These are phyloP conservation scores for Oryzias dopingdopingensis DNA, from an alignment of 2,797 vertebrate species.

Conservation along the genomic window DNA sequence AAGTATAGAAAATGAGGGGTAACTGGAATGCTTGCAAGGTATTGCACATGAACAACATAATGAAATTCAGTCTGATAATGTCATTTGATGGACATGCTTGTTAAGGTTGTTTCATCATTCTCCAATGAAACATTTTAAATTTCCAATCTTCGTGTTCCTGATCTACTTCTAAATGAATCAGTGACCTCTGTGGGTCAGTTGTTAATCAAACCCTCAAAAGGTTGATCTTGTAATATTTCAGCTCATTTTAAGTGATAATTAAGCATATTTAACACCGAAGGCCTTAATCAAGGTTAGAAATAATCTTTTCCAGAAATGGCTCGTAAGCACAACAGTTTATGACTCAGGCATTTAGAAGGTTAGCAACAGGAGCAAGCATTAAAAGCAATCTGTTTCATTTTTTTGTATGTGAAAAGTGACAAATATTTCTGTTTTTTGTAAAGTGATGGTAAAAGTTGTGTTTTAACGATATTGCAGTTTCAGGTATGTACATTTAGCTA, in stretches of 20 bases:
- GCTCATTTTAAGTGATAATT: neutral
- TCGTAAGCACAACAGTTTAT: conserved; percentile 63
- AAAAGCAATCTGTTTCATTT: conserved; percentile 33
- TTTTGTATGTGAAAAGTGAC: conserved; percentile 27
- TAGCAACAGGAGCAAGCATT: conserved; percentile 9
- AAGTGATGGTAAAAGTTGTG: conserved; percentile 50
- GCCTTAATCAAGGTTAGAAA: conserved; percentile 63
- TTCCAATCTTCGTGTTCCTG: too few species aligned
- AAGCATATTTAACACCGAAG: conserved; percentile 50
- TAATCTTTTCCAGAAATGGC: conserved; percentile 32
- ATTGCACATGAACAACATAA: too few species aligned
- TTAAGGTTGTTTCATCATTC: too few species aligned
- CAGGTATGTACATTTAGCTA: conserved; percentile 61
- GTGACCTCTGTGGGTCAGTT: too few species aligned
- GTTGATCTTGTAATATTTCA: too few species aligned
- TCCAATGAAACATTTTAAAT: too few species aligned
- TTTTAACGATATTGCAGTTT: conserved; percentile 67
- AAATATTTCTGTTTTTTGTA: conserved; percentile 42
- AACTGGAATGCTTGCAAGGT: too few species aligned
- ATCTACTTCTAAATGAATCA: too few species aligned
- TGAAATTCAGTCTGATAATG: too few species aligned
- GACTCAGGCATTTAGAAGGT: conserved; percentile 62
- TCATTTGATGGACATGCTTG: too few species aligned
- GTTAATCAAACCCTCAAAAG: too few species aligned
- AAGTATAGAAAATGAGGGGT: too few species aligned